Evolutionary conservation across 1,140 invertebrate genomes (phyloP).

Genomic region (Brachystomella parvula): DNA sequence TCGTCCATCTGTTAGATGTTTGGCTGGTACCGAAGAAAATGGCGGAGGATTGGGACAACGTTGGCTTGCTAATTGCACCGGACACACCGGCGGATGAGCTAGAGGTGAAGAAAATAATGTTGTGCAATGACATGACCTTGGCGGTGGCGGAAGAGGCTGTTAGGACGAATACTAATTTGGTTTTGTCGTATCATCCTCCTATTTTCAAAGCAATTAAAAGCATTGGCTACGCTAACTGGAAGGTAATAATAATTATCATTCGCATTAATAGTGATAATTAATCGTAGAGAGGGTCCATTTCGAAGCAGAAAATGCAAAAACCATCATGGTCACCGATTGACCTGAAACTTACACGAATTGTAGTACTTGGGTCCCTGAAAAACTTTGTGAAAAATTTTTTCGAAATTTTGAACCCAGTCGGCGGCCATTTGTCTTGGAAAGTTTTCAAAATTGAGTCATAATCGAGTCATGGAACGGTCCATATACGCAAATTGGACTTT

Average conservation of each 20-base stretch:
- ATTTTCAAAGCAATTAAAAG: constrained; percentile 79
- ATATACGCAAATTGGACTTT: too few species aligned
- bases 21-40: constrained; percentile 16
- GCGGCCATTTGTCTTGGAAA: too few species aligned
- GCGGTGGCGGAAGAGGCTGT: constrained; percentile 78
- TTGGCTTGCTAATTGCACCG: constrained; percentile 72
- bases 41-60: constrained; percentile 75
- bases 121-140: constrained; percentile 94
- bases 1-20: too few species aligned
- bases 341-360: too few species aligned
- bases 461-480: too few species aligned
- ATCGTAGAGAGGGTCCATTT: neutral
- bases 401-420: too few species aligned
- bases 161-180: constrained; percentile 58
- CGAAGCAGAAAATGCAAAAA: too few species aligned
- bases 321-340: too few species aligned
- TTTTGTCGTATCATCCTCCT: constrained; percentile 92
- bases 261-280: neutral
- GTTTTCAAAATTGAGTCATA: too few species aligned
- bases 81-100: constrained; percentile 45
- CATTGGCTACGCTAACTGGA: constrained; percentile 60
- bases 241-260: constrained; percentile 49
- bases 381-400: too few species aligned
- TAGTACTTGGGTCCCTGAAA: too few species aligned
- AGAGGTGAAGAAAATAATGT: constrained; percentile 57